Base-by-base conservation (phyloP, 2,797 vertebrate species). In the Acrossocheilus wenchowensis region DNA sequence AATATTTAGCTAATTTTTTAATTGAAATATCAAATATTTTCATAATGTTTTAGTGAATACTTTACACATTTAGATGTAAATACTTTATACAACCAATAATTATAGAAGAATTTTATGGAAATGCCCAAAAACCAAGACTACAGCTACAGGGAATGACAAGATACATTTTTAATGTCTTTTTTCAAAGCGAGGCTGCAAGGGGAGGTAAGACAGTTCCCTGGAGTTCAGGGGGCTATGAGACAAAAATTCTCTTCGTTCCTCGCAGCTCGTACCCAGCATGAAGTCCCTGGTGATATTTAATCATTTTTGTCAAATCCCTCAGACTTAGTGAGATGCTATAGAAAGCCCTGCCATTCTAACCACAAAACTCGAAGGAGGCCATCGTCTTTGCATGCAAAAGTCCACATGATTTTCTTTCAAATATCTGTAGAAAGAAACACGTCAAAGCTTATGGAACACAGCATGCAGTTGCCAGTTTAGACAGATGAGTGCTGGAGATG, bases 261-360 rank as follows among this genome's bases (percentile, higher is more conserved):
- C 30, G 17, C 71, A 75, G 26, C 26, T 62, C 2, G 3, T 62
- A 54, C 39, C 23, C 26, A 71, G 57, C 57, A 26, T 45, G 23
- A 74, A 66, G 81, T 87, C 72, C 34, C 83, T 19, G 45, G 45
- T 78, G 48, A 72, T 81, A 81, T 88, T 86, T 81, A 74, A 84
- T 78, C 26, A 78, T 45, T 62, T 54, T 66, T 78, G 69, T 73
- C 74, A 83, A 74, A 80, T 83, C 48, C 26, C 54, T 52, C 69
- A 72, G 15, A 34, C 81, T 79, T 11, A 11, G 23, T 68, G 48
- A 83, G 54, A 78, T n/a, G 41, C 83, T 69, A 34, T 57, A 41
- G 68, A 87, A 80, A 69, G 34, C 34, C 66, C 45, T 75, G 52
- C 69, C 68, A 23, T 72, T 77, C 69, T 30, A 73, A 68, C 11